phyloP scores from a whole-genome alignment of 1,140 invertebrate genomes.

The Hormaphis cornu region DNA sequence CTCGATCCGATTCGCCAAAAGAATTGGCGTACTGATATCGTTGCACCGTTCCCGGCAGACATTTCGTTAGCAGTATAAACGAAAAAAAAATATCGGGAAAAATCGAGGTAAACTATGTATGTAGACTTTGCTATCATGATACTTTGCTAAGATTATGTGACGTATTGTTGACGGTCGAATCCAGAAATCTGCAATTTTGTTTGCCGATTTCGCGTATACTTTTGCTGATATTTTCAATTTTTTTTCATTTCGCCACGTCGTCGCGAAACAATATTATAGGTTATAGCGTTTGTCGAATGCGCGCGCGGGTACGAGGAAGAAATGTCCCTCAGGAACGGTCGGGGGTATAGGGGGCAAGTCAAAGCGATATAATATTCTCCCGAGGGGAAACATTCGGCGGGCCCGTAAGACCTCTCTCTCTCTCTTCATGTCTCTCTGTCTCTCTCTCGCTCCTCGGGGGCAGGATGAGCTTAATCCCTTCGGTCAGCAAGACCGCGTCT shows the following conservation, averaged over 20 bases:
- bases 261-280: not conserved
- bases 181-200: slow-evolving; percentile 19
- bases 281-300: slow-evolving; percentile 12
- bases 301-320: not conserved
- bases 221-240: no score
- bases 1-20: no score
- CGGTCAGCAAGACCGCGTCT: slow-evolving; percentile 30
- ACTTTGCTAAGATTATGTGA: not conserved
- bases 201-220: slow-evolving; percentile 15
- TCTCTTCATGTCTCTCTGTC: no score
- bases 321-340: not conserved
- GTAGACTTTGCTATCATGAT: no score
- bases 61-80: no score
- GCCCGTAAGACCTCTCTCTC: slow-evolving; percentile 9
- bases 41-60: no score
- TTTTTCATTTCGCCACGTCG: not conserved
- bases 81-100: no score
- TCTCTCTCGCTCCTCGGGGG: slow-evolving; percentile 14
- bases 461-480: slow-evolving; percentile 29
- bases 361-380: slow-evolving; percentile 29
- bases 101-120: no score
- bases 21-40: no score
- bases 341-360: not conserved
- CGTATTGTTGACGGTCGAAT: not conserved
- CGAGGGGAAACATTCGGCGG: slow-evolving; percentile 18